Evolutionary conservation across 2,888 invertebrate species (phyloP), one percentile per base, ranked within the genome.

Genomic region (Polydrusus cervinus): DNA sequence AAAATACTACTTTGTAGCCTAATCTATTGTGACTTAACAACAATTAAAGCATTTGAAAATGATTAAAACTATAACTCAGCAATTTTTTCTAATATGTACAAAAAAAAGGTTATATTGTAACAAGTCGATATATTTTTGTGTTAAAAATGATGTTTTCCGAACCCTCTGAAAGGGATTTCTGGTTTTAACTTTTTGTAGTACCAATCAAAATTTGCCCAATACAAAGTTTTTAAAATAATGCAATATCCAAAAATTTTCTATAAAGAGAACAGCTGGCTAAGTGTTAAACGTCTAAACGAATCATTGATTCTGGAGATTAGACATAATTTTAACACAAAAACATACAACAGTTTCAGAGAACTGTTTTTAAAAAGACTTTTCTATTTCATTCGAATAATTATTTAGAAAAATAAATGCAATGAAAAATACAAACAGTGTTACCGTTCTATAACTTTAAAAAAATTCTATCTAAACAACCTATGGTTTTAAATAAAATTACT

Each of bases 1-100:
- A 76, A 80, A 76, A 78, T 72, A 81, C 82, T 82, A 82, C 82
- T 82, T 81, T 81, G 81, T 82, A 83, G 82, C 80, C n/a, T 82
- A 75, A 71, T 20, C 70, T 74, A 74, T 47, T 53, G 43, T 51
- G 43, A 82, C 81, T 81, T 79, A 81, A 78, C 75, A 79, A 82
- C 81, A 81, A 82, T 82, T 83, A 81, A 83, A 83, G 83, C 82
- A 80, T 80, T 66, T 18, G 51, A 43, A 60, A 68, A 51, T 66
- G 57, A 69, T 76, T 76, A 76, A 76, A 76, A 73, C 76, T 76
- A 71, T 65, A 69, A 69, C 16, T 69, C 76, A 76, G 72, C 76
- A 72, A 71, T 71, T 49, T 75, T 30, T 67, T 25, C 57, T 47
- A 69, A 69, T 73, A 76, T 72, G 68, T 65, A 71, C 66, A 71